Evolutionary conservation across 2,797 vertebrate genomes (phyloP), one percentile per base, ranked within the genome.

Genomic region (Capromys pilorides): DNA sequence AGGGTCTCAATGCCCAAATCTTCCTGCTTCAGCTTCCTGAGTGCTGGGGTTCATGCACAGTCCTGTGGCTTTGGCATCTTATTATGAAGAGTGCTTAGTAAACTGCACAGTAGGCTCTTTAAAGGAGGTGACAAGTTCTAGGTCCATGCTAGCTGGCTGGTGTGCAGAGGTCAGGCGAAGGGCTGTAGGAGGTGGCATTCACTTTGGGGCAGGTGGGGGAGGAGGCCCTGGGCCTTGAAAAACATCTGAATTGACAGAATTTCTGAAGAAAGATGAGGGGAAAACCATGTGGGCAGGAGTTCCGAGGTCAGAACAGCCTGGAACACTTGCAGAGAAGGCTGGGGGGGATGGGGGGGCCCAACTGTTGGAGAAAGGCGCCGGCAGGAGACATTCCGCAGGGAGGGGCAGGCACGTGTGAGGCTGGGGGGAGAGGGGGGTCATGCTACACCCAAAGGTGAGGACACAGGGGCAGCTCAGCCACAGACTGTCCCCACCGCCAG

Each of bases 391-490:
- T 96, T 97, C 92, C 84, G 5, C 12, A 6, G 86, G 95, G 96
- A 87, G 94, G 84, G 86, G 96, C 59, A 33, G 64, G 95, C 97
- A 97, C 93, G 80, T 78, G 94, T 10, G 22, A 33, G 64, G 67
- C 61, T 16, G 66, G 62, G 8, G 6, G 4, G 14, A 4, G 13
- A 41, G 51, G 24, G 75, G 86, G 81, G 92, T 83, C 87, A 91
- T 0, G 22, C 59, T 22, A 82, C 16, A 19, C 51, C 49, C 0
- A 3, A n/a, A 19, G 79, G 75, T 11, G 86, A 71, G 91, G 88
- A 36, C 86, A 26, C 54, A 7, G 49, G 78, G 39, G 51, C 39
- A 22, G 80, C 67, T 41, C 14, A 3, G 59, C 33, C 11, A 26
- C 26, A 4, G 1, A 33, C 81, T 33, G 41, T 88, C 81, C 57